Evolutionary conservation across 2,113 vertebrate genomes (phyloP).

Genomic region (Sebastes fasciatus): DNA sequence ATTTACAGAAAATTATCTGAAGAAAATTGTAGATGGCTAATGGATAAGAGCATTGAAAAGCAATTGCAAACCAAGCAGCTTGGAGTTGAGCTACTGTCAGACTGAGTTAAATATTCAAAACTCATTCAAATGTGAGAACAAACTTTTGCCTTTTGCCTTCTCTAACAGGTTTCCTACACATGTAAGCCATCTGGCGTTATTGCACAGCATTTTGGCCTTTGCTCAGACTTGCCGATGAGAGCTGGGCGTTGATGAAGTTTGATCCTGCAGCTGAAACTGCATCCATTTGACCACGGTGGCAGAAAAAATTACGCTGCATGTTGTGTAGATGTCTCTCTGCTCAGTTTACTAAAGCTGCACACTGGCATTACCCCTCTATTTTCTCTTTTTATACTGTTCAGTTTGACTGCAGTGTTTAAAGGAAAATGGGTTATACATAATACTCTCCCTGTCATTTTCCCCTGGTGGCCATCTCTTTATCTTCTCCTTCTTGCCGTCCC

Average conservation of each 20-base stretch:
- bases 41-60: neutral
- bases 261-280: slow-evolving; percentile 18
- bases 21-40: neutral
- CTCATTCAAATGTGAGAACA: neutral
- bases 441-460: neutral
- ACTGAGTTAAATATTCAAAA: neutral
- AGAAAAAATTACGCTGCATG: neutral
- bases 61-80: neutral
- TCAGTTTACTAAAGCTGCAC: slow-evolving; percentile 1
- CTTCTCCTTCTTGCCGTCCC: too few species aligned
- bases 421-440: neutral
- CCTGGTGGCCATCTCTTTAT: neutral
- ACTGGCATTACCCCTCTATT: neutral
- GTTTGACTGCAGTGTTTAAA: neutral
- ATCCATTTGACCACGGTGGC: neutral
- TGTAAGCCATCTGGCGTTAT: neutral
- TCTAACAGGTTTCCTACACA: neutral
- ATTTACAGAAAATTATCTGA: neutral
- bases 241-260: neutral
- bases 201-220: neutral
- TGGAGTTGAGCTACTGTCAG: neutral
- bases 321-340: slow-evolving; percentile 6
- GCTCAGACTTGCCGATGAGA: slow-evolving; percentile 12
- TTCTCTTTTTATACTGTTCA: neutral
- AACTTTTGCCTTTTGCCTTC: neutral